Base-by-base conservation (phyloP, 2,888 invertebrate species). In the Cerastoderma edule region DNA sequence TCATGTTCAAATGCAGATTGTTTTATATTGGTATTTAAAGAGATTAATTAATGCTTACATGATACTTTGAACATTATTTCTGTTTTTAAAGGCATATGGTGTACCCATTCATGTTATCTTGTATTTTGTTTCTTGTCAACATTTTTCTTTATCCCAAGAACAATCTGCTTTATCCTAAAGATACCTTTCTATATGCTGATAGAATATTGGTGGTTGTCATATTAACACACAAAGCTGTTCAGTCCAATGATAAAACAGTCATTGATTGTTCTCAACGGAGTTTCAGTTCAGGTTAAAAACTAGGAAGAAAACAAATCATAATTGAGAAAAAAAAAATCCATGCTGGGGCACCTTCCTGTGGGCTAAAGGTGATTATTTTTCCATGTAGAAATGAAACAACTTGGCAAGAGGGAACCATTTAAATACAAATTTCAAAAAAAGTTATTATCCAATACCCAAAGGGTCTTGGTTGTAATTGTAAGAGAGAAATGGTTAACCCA, bases 321-420 rank as follows among this genome's bases (percentile, higher is more conserved):
- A 10, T 16, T 13, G 39, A 16, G 39, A 39, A 10, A 8, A 39
- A 39, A 8, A 39, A 16, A 39, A 24, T 19, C 22, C 57, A 57
- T 39, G 39, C 22, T n/a, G 39, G 35, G 60, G 60, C 60, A 60
- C 60, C 60, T 60, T 30, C 39, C 60, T 60, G 33, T 39, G 13
- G 39, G 27, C n/a, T 24, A 50, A 2, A 10, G 3, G 19, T 24
- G 39, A 30, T 35, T 60, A 10, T 35, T 39, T 60, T 60, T n/a
- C n/a, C n/a, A n/a, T n/a, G n/a, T n/a, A n/a, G n/a, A n/a, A n/a
- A n/a, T n/a, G n/a, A n/a, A n/a, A n/a, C n/a, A n/a, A n/a, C n/a
- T n/a, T n/a, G n/a, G n/a, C n/a, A n/a, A n/a, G n/a, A n/a, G n/a
- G n/a, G n/a, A n/a, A n/a, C n/a, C n/a, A n/a, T n/a, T n/a, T n/a